Conservation (phyloP, 1,140 invertebrate species). For the Papilio helenus region DNA sequence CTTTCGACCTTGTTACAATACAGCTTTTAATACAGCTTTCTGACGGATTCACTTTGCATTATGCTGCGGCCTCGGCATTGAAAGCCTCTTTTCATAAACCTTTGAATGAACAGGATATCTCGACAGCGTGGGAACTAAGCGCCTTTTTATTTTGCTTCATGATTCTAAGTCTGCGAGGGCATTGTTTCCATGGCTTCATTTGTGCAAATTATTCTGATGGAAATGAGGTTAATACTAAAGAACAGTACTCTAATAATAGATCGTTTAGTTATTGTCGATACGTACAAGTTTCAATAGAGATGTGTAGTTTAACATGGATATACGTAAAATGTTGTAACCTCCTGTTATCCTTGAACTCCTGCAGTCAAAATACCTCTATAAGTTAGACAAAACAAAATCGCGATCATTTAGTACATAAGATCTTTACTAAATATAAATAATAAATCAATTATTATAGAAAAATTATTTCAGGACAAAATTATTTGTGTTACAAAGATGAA, state of each 20-base stretch:
- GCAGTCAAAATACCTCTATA: too few relatives aligned
- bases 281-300: neutral
- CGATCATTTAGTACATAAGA: neutral
- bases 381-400: too few relatives aligned
- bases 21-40: constrained; percentile 25
- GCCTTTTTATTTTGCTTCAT: constrained; percentile 18
- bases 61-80: constrained; percentile 9
- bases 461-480: neutral
- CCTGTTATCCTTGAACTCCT: too few relatives aligned
- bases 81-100: constrained; percentile 36
- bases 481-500: neutral
- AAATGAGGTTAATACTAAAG: neutral
- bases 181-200: constrained; percentile 13
- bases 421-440: too few relatives aligned
- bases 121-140: constrained; percentile 32
- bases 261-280: neutral
- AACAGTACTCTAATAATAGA: neutral
- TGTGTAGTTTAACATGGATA: too few relatives aligned
- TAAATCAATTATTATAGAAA: neutral
- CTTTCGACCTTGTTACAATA: constrained; percentile 12
- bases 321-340: too few relatives aligned
- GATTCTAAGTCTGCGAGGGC: neutral
- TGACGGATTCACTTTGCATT: constrained; percentile 29
- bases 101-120: constrained; percentile 30
- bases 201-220: neutral